Percentiles rank a stretch among this genome's conserved stretches.
Conservation (phyloP, 2,797 vertebrate genomes). For the Liparis tanakae region DNA sequence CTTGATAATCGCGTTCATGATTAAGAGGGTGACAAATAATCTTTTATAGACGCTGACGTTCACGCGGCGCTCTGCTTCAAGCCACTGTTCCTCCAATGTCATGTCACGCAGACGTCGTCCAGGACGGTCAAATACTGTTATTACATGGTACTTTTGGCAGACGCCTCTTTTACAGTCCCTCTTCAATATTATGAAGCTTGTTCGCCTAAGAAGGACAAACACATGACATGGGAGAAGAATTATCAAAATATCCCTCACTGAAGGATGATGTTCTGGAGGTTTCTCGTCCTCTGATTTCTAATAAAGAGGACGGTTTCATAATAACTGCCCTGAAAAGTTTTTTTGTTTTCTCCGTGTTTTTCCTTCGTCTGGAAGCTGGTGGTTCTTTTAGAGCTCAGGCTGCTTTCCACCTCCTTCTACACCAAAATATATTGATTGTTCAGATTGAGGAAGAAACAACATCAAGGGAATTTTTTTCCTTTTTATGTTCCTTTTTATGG, state of each 20-base stretch:
- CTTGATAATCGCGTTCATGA: conserved; percentile 68
- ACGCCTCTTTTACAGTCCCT: not conserved
- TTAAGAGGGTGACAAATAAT: conserved; percentile 53
- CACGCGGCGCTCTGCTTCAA: not conserved
- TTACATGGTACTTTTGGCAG: not conserved
- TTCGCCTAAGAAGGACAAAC: conserved; percentile 12
- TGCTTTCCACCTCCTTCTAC: not conserved
- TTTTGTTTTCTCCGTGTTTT: not conserved
- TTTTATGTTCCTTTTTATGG: not conserved
- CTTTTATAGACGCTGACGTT: conserved; percentile 44
- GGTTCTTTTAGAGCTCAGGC: not conserved
- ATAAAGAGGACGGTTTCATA: conserved; percentile 31
- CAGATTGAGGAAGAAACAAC: not conserved
- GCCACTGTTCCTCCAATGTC: conserved; percentile 4
- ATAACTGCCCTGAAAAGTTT: conserved; percentile 5
- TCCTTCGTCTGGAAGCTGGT: conserved; percentile 5
- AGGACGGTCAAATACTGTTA: not conserved
- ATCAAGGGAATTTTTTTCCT: not conserved
- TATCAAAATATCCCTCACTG: not conserved
- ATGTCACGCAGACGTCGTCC: not conserved
- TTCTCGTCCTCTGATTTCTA: conserved; percentile 26
- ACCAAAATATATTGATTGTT: conserved; percentile 9
- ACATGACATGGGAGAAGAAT: conserved; percentile 10
- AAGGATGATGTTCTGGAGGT: conserved; percentile 31
- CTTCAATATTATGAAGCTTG: conserved; percentile 14